A percentile compares a stretch with the other conserved stretches of the same genome.
Conservation (phyloP, 1,140 invertebrate species). For the Propsilocerus akamusi region DNA sequence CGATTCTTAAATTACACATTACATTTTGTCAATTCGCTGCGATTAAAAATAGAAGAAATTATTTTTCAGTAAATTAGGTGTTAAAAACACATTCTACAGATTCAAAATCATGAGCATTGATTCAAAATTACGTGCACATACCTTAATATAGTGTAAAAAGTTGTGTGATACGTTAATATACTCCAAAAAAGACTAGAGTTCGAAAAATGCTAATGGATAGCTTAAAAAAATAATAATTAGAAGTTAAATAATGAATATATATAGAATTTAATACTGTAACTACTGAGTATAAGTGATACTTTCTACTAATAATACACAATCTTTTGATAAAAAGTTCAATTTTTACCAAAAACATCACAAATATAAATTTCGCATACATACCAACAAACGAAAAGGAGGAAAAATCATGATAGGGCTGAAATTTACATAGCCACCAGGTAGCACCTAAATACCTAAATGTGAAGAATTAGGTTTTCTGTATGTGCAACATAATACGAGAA, state of each 20-base stretch:
- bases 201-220: constrained; percentile 2
- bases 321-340: not conserved
- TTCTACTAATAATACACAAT: not conserved
- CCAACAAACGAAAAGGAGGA: not conserved
- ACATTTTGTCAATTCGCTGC: no score
- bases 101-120: constrained; percentile 3
- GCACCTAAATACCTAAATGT: not conserved
- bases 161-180: constrained; percentile 1
- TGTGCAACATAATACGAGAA: not conserved
- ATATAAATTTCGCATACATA: not conserved
- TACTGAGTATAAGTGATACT: constrained; percentile 1
- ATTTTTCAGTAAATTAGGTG: no score
- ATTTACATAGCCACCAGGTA: not conserved
- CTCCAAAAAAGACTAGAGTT: constrained; percentile 3
- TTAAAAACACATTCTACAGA: not conserved
- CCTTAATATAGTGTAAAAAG: not conserved
- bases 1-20: no score
- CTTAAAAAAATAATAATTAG: not conserved
- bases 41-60: no score
- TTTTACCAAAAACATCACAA: constrained; percentile 2
- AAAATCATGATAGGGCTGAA: not conserved
- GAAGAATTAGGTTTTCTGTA: not conserved
- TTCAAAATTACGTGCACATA: constrained; percentile 3
- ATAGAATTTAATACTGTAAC: not conserved
- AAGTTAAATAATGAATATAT: not conserved